Evolutionary conservation across 2,797 vertebrate species (phyloP).

Genomic region (Falco concolor): DNA sequence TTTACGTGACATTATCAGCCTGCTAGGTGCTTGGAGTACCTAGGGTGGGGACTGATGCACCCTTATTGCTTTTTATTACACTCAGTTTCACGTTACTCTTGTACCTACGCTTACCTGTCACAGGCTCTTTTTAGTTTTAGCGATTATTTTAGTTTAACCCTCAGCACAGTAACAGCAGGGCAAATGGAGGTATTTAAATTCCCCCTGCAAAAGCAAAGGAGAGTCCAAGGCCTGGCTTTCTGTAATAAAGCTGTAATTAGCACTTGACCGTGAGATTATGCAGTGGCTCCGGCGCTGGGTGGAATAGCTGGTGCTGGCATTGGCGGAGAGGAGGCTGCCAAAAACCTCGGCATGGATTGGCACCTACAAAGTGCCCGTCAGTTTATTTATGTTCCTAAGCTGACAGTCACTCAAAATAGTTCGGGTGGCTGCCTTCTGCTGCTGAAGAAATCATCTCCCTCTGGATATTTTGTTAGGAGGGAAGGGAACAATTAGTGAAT

Average conservation of each 20-base stretch:
- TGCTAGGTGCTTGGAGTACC: neutral
- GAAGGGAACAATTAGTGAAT: neutral
- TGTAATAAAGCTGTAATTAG: slow-evolving; percentile 4
- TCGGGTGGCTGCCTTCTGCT: neutral
- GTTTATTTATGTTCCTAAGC: neutral
- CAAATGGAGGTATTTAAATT: neutral
- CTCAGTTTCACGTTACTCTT: neutral
- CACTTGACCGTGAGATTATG: neutral
- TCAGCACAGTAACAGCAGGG: neutral
- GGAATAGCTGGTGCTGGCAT: neutral
- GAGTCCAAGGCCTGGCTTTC: neutral
- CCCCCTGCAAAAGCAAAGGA: neutral
- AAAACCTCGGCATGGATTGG: slow-evolving; percentile 1
- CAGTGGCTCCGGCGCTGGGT: neutral
- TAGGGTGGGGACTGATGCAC: neutral
- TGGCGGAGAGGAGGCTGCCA: neutral
- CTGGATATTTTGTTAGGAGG: neutral
- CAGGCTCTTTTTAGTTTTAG: neutral
- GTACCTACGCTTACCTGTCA: neutral
- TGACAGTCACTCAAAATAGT: slow-evolving; percentile 43
- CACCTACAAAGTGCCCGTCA: slow-evolving; percentile 16
- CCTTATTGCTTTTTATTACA: neutral
- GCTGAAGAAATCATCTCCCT: neutral
- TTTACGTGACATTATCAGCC: neutral
- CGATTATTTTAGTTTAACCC: neutral